Conservation (phyloP, 2,113 vertebrate genomes). For the Pituophis catenifer region DNA sequence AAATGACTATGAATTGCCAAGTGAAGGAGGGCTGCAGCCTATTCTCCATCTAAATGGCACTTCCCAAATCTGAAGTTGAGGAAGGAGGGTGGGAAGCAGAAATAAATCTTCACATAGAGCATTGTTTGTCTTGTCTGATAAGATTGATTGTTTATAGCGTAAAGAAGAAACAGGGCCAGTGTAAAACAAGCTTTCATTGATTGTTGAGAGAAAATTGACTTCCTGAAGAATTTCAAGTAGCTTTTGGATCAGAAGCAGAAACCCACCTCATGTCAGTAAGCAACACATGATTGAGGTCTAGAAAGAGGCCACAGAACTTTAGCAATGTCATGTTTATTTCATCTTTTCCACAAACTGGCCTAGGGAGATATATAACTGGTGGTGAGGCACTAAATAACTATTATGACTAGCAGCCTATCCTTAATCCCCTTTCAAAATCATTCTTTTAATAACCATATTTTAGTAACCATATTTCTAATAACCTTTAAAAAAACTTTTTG, state of each 20-base stretch:
- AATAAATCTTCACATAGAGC: conserved; percentile 20
- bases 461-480: neutral
- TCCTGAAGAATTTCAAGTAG: conserved; percentile 46
- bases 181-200: conserved; percentile 56
- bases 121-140: conserved; percentile 48
- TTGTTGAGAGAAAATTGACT: conserved; percentile 39
- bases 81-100: neutral
- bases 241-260: conserved; percentile 38
- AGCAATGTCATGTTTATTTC: neutral
- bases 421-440: neutral
- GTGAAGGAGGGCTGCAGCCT: neutral
- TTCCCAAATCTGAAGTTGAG: conserved; percentile 20
- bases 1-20: neutral
- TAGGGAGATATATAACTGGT: neutral
- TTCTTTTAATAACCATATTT: neutral
- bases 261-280: neutral
- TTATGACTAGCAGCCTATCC: neutral
- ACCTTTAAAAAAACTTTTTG: neutral
- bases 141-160: conserved; percentile 57
- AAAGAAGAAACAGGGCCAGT: conserved; percentile 44
- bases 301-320: neutral
- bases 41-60: neutral
- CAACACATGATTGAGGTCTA: too few species aligned
- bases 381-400: neutral
- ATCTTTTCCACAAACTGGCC: neutral